A percentile compares a stretch with the other conserved stretches of the same genome.
These are phyloP conservation scores for Acanthisitta chloris DNA, from an alignment of 2,113 vertebrate genomes.

Conservation along the genomic window DNA sequence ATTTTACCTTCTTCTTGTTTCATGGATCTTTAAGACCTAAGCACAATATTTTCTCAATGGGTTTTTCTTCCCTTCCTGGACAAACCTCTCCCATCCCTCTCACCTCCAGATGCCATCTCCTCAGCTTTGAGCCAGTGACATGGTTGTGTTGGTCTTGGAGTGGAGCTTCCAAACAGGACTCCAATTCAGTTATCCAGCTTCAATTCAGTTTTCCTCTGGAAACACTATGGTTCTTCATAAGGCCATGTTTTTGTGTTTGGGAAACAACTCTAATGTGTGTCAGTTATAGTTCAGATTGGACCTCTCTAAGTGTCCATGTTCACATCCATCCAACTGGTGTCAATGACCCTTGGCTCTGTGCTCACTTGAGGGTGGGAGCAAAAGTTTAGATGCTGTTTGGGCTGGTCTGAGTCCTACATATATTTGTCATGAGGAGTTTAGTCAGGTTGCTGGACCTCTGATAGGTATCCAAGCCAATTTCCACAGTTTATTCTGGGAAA, in stretches of 20 bases:
- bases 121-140: not conserved
- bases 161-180: not conserved
- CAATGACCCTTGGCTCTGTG: not conserved
- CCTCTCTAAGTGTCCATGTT: not conserved
- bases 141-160: not conserved
- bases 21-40: not conserved
- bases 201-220: not conserved
- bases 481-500: not conserved
- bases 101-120: not conserved
- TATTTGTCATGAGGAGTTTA: not conserved
- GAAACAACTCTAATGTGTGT: not conserved
- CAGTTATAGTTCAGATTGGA: not conserved
- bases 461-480: not conserved
- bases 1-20: not conserved
- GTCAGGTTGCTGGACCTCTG: not conserved
- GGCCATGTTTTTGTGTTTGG: not conserved
- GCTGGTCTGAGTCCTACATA: not conserved
- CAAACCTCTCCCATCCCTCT: not conserved
- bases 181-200: not conserved
- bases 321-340: not conserved
- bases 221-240: not conserved
- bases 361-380: not conserved
- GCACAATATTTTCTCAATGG: not conserved
- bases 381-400: not conserved
- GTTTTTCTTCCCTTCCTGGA: not conserved